phyloP scores from a whole-genome alignment of 2,888 invertebrate genomes.

The Pristionchus mayeri region DNA sequence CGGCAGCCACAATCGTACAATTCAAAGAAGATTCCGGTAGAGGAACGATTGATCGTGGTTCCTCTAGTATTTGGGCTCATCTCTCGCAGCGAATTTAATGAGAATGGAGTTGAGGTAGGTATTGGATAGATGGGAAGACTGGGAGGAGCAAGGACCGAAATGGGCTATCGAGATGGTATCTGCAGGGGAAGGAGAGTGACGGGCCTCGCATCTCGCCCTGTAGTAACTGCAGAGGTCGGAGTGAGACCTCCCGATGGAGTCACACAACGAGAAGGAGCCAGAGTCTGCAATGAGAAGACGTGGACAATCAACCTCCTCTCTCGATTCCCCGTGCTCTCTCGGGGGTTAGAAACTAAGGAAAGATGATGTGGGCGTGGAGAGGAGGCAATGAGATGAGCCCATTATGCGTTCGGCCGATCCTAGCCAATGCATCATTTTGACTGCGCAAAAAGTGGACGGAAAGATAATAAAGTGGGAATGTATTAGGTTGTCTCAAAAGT shows the following conservation, averaged over 20 bases:
- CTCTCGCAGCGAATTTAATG: background rate
- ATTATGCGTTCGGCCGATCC: background rate
- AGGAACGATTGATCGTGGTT: no score
- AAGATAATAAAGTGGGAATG: no score
- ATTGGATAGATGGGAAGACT: background rate
- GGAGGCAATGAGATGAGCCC: background rate
- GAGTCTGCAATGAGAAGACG: background rate
- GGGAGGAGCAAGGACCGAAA: slow-evolving; percentile 35
- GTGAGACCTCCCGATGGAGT: background rate
- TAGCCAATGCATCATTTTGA: no score
- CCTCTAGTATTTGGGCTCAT: background rate
- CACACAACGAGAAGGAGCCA: slow-evolving; percentile 16
- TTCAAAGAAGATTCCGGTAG: no score
- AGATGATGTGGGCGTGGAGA: no score
- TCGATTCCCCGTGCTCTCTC: no score
- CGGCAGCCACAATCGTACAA: no score
- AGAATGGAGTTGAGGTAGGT: background rate
- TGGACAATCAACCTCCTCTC: no score
- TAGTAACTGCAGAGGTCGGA: slow-evolving; percentile 37
- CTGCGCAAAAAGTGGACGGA: no score
- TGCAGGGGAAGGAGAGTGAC: background rate
- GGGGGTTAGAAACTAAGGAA: no score
- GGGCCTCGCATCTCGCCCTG: background rate
- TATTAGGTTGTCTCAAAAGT: no score
- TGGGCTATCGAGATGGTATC: slow-evolving; percentile 14